These are phyloP conservation scores for Pseudolaguvia tuberculata DNA, from an alignment of 2,113 vertebrate species.

Conservation along the genomic window DNA sequence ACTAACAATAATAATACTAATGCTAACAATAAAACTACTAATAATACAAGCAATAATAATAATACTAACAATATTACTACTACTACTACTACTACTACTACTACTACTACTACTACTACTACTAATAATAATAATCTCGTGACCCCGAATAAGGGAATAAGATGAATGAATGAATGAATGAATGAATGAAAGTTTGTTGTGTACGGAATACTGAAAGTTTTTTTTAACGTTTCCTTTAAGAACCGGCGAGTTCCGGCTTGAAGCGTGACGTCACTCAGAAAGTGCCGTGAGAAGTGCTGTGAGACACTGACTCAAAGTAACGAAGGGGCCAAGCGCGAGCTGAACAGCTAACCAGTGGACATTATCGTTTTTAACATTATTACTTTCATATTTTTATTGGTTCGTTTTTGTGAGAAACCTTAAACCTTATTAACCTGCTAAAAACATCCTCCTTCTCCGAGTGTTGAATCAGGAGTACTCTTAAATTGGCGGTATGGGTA, in stretches of 20 bases:
- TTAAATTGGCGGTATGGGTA: constrained; percentile 45
- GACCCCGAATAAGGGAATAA: no score
- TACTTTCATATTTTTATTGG: constrained; percentile 6
- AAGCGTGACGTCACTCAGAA: constrained; percentile 43
- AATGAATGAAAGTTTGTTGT: background rate
- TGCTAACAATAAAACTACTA: no score
- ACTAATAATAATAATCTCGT: no score
- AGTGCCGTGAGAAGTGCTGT: constrained; percentile 23
- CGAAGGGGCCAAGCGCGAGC: constrained; percentile 29
- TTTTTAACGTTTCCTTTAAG: constrained; percentile 46
- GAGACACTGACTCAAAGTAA: constrained; percentile 43
- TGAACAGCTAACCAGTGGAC: background rate
- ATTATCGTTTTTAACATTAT: constrained; percentile 34
- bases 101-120: no score
- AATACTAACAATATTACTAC: no score
- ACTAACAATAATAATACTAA: no score
- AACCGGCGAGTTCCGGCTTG: constrained; percentile 21
- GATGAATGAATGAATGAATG: no score
- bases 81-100: no score
- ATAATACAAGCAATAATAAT: no score
- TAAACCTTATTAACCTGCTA: background rate
- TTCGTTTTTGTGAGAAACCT: no score
- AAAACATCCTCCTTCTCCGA: background rate
- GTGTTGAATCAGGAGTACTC: constrained; percentile 6
- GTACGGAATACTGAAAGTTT: background rate